Evolutionary conservation across 2,113 vertebrate genomes (phyloP).

Genomic region (Sisor rabdophorus): DNA sequence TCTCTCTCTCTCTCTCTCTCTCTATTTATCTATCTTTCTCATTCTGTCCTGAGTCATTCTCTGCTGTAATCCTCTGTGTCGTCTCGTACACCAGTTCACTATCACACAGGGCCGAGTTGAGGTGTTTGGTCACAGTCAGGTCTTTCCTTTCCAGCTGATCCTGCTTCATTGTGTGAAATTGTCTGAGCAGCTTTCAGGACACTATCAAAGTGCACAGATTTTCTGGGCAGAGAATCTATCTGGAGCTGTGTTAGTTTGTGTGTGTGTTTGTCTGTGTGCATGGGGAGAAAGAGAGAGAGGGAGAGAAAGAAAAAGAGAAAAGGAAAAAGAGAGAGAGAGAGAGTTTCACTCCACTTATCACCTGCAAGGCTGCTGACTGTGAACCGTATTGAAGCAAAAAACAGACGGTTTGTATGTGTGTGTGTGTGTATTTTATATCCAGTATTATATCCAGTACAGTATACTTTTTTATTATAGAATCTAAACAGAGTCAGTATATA

Average conservation of each 20-base stretch:
- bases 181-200: conserved; percentile 31
- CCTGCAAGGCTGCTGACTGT: conserved; percentile 37
- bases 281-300: too few relatives aligned
- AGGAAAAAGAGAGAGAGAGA: too few relatives aligned
- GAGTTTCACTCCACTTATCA: conserved; percentile 33
- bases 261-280: too few relatives aligned
- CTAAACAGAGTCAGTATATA: too few relatives aligned
- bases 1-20: not conserved
- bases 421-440: conserved; percentile 37
- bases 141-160: not conserved
- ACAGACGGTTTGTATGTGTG: conserved; percentile 11
- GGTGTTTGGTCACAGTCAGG: conserved; percentile 13
- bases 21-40: not conserved
- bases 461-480: too few relatives aligned
- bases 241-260: not conserved
- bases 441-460: too few relatives aligned
- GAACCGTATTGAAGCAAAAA: not conserved
- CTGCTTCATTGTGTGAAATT: conserved; percentile 33
- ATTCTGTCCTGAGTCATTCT: not conserved
- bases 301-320: too few relatives aligned
- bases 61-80: conserved; percentile 20
- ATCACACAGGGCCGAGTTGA: conserved; percentile 15
- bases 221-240: conserved; percentile 25
- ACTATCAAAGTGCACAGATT: conserved; percentile 32
- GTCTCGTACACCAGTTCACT: conserved; percentile 1